These are phyloP conservation scores for Drosophila quinaria DNA, from an alignment of 2,888 invertebrate genomes.

Conservation along the genomic window DNA sequence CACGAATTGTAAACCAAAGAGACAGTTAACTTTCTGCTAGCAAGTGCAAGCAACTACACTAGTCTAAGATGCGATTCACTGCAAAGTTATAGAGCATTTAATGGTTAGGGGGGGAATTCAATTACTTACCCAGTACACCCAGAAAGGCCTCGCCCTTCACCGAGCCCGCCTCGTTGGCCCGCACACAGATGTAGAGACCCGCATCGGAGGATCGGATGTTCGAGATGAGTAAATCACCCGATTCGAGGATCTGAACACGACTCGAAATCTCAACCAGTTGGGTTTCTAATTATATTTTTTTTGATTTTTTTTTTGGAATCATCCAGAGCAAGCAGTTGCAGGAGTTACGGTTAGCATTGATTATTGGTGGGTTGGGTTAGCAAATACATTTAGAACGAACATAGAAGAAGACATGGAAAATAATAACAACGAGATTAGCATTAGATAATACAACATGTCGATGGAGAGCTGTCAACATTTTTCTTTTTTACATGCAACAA, in stretches of 20 bases:
- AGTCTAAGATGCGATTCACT: background rate
- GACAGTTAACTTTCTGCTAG: background rate
- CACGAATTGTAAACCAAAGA: background rate
- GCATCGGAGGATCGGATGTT: conserved; percentile 93
- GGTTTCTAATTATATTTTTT: conserved; percentile 86
- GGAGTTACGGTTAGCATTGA: conserved; percentile 53
- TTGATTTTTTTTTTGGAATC: conserved; percentile 8
- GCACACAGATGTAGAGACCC: conserved; percentile 95
- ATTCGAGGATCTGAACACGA: conserved; percentile 93
- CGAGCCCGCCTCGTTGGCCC: conserved; percentile 95
- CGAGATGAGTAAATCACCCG: conserved; percentile 95
- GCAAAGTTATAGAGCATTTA: background rate
- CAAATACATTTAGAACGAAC: conserved; percentile 31
- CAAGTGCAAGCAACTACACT: conserved; percentile 1
- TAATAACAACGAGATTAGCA: conserved; percentile 48
- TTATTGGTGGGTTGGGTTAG: conserved; percentile 54
- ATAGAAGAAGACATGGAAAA: conserved; percentile 10
- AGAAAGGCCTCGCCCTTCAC: conserved; percentile 93
- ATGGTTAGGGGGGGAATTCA: background rate
- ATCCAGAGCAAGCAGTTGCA: conserved; percentile 47
- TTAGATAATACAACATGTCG: conserved; percentile 5
- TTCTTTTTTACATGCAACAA: conserved; percentile 9
- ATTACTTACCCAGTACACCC: conserved; percentile 91
- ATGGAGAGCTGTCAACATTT: conserved; percentile 1
- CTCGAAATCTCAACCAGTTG: conserved; percentile 89